These are phyloP conservation scores for Xestia sexstrigata DNA, from an alignment of 2,888 invertebrate species.

Conservation along the genomic window DNA sequence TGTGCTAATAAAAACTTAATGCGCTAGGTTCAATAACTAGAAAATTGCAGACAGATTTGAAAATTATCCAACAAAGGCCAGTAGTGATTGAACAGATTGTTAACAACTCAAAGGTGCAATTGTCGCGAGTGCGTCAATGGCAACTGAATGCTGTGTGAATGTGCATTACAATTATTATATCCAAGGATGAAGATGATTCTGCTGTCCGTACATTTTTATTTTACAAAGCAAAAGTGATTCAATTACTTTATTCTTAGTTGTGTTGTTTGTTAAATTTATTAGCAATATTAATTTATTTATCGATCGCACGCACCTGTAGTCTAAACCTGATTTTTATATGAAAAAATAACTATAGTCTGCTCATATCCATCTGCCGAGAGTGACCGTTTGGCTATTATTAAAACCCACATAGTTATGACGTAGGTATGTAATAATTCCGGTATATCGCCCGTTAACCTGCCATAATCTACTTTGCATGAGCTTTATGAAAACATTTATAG, in stretches of 20 bases:
- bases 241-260: constrained; percentile 19
- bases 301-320: constrained; percentile 15
- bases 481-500: constrained; percentile 4
- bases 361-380: too few species aligned
- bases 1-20: not conserved
- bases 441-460: not conserved
- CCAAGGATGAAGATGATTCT: constrained; percentile 23
- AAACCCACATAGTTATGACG: constrained; percentile 11
- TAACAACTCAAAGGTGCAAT: constrained; percentile 29
- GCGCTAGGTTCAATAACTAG: not conserved
- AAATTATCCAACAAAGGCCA: constrained; percentile 24
- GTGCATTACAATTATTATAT: constrained; percentile 26
- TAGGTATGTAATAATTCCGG: constrained; percentile 12
- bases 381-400: not conserved
- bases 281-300: constrained; percentile 10
- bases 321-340: constrained; percentile 10
- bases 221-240: constrained; percentile 15
- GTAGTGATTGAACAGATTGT: constrained; percentile 19
- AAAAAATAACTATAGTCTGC: not conserved
- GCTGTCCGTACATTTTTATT: constrained; percentile 34
- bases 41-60: constrained; percentile 12
- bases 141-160: constrained; percentile 16
- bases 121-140: constrained; percentile 28
- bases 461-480: constrained; percentile 1
- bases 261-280: constrained; percentile 24